These are phyloP conservation scores for Danio albolineatus DNA, from an alignment of 2,797 vertebrate species.

Conservation along the genomic window DNA sequence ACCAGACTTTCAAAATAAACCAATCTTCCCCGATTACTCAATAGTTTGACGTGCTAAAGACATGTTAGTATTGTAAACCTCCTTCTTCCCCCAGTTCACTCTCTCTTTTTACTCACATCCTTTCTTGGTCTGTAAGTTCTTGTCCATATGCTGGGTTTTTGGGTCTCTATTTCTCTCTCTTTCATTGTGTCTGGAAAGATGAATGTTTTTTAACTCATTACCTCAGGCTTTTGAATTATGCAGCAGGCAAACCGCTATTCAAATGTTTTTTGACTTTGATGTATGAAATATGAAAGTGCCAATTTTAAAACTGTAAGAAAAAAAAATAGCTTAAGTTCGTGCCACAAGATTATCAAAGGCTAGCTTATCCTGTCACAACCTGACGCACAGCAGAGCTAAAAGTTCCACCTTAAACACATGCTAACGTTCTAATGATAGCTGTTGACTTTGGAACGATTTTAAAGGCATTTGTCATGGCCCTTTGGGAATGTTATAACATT, in stretches of 20 bases:
- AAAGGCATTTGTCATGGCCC: neutral
- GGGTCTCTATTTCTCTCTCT: constrained; percentile 36
- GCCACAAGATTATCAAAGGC: constrained; percentile 2
- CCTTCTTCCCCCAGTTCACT: neutral
- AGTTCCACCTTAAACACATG: constrained; percentile 15
- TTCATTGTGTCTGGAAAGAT: constrained; percentile 43
- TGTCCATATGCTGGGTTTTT: constrained; percentile 31
- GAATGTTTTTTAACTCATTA: constrained; percentile 51
- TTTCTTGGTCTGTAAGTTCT: constrained; percentile 33
- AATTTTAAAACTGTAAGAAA: constrained; percentile 27
- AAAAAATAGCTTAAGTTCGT: constrained; percentile 16
- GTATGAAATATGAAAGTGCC: constrained; percentile 2
- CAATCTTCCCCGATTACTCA: neutral
- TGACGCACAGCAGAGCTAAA: constrained; percentile 32
- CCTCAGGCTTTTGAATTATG: constrained; percentile 49
- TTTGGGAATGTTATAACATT: neutral
- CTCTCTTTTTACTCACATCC: neutral
- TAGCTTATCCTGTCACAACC: constrained; percentile 19
- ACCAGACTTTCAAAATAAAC: neutral
- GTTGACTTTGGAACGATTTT: constrained; percentile 8
- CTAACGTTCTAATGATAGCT: constrained; percentile 7
- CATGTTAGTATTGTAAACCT: constrained; percentile 24
- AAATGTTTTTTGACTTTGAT: constrained; percentile 36
- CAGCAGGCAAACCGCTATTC: constrained; percentile 43
- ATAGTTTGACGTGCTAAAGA: constrained; percentile 8